phyloP scores from a whole-genome alignment of 2,888 invertebrate species.

The Creontiades dilutus region DNA sequence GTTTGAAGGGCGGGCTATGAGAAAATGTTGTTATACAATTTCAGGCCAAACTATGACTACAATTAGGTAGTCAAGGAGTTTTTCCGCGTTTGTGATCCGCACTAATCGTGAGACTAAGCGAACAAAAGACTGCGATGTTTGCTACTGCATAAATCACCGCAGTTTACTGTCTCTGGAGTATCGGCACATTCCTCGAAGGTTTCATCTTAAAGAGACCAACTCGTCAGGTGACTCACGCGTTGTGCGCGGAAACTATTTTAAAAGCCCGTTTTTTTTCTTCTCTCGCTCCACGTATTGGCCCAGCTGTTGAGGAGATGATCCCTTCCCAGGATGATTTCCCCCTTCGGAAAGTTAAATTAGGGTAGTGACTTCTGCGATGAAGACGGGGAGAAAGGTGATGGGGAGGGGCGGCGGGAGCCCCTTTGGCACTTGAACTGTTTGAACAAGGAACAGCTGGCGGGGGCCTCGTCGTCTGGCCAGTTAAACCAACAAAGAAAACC shows the following conservation, averaged over 20 bases:
- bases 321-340: background rate
- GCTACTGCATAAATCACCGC: too few species aligned
- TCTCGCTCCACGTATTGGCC: background rate
- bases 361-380: conserved; percentile 54
- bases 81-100: too few species aligned
- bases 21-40: too few species aligned
- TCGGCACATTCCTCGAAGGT: too few species aligned
- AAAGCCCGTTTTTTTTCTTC: background rate
- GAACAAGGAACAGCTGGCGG: conserved; percentile 64
- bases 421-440: conserved; percentile 66
- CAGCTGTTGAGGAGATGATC: conserved; percentile 9
- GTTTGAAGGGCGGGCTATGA: too few species aligned
- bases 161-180: too few species aligned
- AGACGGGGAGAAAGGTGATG: background rate
- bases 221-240: background rate
- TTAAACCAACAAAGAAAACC: conserved; percentile 59
- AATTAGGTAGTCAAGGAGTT: too few species aligned
- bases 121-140: too few species aligned
- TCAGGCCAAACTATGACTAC: too few species aligned
- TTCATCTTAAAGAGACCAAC: too few species aligned
- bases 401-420: background rate
- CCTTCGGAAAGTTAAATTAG: conserved; percentile 58
- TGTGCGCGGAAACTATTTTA: background rate
- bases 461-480: conserved; percentile 60
- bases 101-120: too few species aligned